Base-by-base conservation (phyloP, 2,888 invertebrate species). In the Laspeyria flexula region DNA sequence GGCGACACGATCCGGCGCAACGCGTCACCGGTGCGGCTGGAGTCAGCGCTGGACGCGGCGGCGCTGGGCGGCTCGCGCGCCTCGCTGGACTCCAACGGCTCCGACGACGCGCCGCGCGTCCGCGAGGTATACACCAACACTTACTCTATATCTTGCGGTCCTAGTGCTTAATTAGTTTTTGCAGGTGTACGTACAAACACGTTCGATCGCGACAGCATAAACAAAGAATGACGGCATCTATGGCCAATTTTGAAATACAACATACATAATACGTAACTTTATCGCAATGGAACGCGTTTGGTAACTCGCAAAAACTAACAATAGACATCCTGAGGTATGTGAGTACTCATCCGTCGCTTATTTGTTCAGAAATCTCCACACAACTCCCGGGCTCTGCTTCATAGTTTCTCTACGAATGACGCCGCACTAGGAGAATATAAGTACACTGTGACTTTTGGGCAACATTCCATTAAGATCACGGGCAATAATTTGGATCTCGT, bases 1-100 rank as follows among this genome's bases (percentile, higher is more conserved):
- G 98, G 98, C 83, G 98, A 98, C 81, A 98, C 98, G 62, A 99
- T 99, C 77, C 95, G 97, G 64, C 95, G 98, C 79, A 99, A 99
- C 93, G 97, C 98, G 69, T 98, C 98, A 42, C 98, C 98, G 43
- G 96, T 97, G 71, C 94, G 97, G 71, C 85, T 90, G 41, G 91
- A 96, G 74, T 93, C 93, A 60, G 93, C 94, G 51, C 77, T 81
- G 59, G 85, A 85, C 54, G 87, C 92, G 44, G 88, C 92, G 44
- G 93, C 93, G 66, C 94, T 94, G 51, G 94, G 94, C 50, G 96
- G 95, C 51, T 96, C 96, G 49, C 96, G 96, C 81, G 96, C 96
- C 43, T 96, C 96, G 59, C 93, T 96, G 52, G 96, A 96, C 83
- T 96, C 96, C 62, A 95, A 95, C 65, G 95, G 95, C 58, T 77